Base-by-base conservation (phyloP, 2,113 vertebrate species). In the Rhipidura dahli region DNA sequence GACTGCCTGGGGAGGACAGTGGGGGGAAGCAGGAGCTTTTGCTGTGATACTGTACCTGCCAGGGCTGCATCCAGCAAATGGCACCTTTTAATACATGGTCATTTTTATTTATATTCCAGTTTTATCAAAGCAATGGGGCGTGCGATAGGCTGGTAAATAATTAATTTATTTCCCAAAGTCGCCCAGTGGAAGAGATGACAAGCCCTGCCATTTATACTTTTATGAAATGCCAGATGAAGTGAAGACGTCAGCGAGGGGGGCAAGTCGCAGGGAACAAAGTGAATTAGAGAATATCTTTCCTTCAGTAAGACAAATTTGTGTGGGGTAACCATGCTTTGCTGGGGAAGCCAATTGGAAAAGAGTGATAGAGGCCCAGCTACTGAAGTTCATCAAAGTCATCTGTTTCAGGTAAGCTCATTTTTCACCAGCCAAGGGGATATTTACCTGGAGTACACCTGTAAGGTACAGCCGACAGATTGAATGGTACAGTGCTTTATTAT, bases 311-410 rank as follows among this genome's bases (percentile, higher is more conserved):
- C 98, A 99, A 99, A 99, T 99, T 98, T 99, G 98, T 98, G 97
- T 89, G 17, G 97, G 91, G 97, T 96, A 97, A 95, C 97, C 98
- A 94, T 92, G 96, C 97, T 97, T 98, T 97, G 97, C 98, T 96
- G 97, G 98, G 98, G 99, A 99, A 99, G 98, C 98, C 98, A 99
- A 98, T 99, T 98, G 99, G 99, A 99, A 99, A 99, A 99, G 99
- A 99, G 99, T 99, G 99, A 99, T 99, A 98, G 99, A 97, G 97
- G 98, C 97, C 97, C 70, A 60, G 96, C 97, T 96, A 71, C 98
- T 16, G 97, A 99, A 99, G 99, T 99, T 99, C 99, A 99, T 99
- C 99, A 99, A 99, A 99, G 99, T 99, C 99, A 99, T 97, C 96
- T 96, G 90, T 97, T 95, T 97, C 98, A 98, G 97, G 98, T 98